A percentile compares a stretch with the other conserved stretches of the same genome.
phyloP scores from a whole-genome alignment of 2,888 invertebrate genomes.

The Lasioglossum lativentre region DNA sequence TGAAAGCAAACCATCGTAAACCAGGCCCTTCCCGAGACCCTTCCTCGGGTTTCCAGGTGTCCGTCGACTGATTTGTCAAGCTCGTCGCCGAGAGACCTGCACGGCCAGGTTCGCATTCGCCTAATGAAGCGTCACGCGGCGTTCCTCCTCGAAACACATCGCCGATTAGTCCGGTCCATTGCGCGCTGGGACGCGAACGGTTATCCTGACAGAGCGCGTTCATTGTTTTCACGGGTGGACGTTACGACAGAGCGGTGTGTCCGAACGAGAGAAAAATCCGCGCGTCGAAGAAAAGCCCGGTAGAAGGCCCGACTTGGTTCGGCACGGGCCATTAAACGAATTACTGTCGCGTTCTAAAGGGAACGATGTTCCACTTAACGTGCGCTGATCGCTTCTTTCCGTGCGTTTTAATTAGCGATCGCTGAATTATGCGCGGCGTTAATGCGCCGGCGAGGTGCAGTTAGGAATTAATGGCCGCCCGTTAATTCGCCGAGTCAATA shows the following conservation, averaged over 20 bases:
- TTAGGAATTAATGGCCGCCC: constrained; percentile 36
- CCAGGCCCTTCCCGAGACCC: constrained; percentile 34
- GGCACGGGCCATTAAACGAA: constrained; percentile 43
- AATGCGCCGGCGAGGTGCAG: constrained; percentile 25
- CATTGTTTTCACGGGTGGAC: constrained; percentile 69
- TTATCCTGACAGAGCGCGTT: constrained; percentile 58
- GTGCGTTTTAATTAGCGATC: constrained; percentile 57
- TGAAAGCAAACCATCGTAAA: neutral
- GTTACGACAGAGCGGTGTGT: neutral
- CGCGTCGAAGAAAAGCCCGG: neutral
- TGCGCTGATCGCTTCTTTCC: constrained; percentile 46
- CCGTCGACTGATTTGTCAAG: constrained; percentile 81
- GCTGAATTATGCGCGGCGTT: constrained; percentile 48
- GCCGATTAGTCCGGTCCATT: constrained; percentile 81
- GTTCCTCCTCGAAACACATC: constrained; percentile 81
- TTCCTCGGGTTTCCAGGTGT: constrained; percentile 30
- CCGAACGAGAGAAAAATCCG: neutral
- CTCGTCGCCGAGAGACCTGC: constrained; percentile 79
- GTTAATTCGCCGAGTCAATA: constrained; percentile 53
- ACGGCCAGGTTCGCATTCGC: constrained; percentile 64
- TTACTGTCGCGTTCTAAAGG: constrained; percentile 46
- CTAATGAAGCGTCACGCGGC: constrained; percentile 83
- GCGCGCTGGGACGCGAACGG: constrained; percentile 73
- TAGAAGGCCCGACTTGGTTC: neutral
- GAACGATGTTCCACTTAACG: constrained; percentile 58